A percentile compares a stretch with the other conserved stretches of the same genome.
These are phyloP conservation scores for Hemiprocne comata DNA, from an alignment of 2,113 vertebrate genomes.

Conservation along the genomic window DNA sequence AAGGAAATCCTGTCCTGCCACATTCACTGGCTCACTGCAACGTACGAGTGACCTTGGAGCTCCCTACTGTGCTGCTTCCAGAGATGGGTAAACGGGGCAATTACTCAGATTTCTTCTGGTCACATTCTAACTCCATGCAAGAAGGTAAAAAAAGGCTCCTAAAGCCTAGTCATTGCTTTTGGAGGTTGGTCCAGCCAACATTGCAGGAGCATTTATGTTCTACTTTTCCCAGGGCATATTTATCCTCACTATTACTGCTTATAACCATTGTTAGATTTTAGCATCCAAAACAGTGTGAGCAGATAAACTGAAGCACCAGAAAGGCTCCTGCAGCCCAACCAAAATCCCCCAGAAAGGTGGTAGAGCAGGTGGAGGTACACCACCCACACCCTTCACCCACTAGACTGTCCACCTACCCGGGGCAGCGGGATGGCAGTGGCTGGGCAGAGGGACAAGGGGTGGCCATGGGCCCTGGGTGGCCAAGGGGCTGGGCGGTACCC, in stretches of 20 bases:
- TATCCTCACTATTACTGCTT: not conserved
- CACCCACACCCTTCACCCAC: not conserved
- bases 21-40: not conserved
- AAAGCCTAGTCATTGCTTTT: not conserved
- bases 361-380: not conserved
- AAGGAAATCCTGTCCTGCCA: not conserved
- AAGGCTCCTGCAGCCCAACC: not conserved
- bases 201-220: not conserved
- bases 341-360: too few species aligned
- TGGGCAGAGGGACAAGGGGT: accelerated
- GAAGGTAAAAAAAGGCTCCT: not conserved
- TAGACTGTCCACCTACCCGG: not conserved
- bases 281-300: accelerated
- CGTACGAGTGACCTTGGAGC: not conserved
- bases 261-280: not conserved
- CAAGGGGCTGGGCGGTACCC: accelerated
- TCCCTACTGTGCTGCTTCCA: not conserved
- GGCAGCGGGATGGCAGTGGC: accelerated
- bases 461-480: accelerated
- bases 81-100: not conserved
- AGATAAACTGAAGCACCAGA: not conserved
- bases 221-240: not conserved
- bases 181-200: not conserved
- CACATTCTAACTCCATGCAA: not conserved
- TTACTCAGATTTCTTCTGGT: not conserved